Conservation (phyloP, 2,113 vertebrate genomes). For the Pantherophis guttatus region DNA sequence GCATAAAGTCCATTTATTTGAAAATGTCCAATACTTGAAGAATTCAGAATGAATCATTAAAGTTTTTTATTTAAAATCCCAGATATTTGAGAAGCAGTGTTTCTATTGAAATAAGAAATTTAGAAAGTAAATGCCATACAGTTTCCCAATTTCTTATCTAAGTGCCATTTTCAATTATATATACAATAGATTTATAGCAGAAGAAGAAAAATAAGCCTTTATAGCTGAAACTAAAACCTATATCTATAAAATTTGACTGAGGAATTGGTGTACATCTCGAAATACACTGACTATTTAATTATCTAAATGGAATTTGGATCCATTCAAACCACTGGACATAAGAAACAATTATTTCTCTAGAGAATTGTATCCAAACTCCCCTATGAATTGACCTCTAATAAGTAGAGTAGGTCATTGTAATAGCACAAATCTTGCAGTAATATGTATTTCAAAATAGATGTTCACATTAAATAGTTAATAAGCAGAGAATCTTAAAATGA, state of each 20-base stretch:
- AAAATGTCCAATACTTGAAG: neutral
- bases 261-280: conserved; percentile 2
- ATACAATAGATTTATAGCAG: neutral
- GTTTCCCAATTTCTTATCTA: neutral
- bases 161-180: neutral
- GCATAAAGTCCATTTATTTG: neutral
- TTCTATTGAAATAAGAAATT: neutral
- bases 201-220: neutral
- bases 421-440: neutral
- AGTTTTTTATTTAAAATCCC: neutral
- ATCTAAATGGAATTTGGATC: neutral
- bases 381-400: neutral
- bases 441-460: neutral
- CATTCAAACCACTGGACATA: neutral
- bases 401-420: neutral
- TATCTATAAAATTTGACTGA: conserved; percentile 11
- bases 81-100: neutral
- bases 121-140: neutral
- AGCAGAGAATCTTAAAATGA: neutral
- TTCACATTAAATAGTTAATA: neutral
- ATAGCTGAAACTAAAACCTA: neutral
- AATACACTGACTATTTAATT: conserved; percentile 9
- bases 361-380: neutral
- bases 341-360: neutral
- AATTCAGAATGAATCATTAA: neutral